These are phyloP conservation scores for Thymelicus lineola DNA, from an alignment of 2,888 invertebrate genomes.

Conservation along the genomic window DNA sequence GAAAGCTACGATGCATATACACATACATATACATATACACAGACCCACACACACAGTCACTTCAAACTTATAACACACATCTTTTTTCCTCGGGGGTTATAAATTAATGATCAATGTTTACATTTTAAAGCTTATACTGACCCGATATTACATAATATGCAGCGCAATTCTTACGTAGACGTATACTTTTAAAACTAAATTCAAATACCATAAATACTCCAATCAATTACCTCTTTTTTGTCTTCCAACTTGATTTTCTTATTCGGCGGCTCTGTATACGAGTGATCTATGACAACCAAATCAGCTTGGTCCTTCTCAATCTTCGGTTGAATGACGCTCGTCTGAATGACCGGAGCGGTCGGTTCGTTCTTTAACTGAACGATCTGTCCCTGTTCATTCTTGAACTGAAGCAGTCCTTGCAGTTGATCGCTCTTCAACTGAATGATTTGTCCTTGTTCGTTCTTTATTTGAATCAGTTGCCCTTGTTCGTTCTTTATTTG, in stretches of 20 bases:
- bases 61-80: too few species aligned
- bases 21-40: too few species aligned
- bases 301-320: conserved; percentile 65
- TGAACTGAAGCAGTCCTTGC: conserved; percentile 65
- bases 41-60: too few species aligned
- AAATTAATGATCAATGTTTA: too few species aligned
- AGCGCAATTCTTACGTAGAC: too few species aligned
- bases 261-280: conserved; percentile 71
- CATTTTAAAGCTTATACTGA: too few species aligned
- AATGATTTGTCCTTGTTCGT: conserved; percentile 78
- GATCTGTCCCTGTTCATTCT: conserved; percentile 68
- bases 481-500: conserved; percentile 80
- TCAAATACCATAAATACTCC: conserved; percentile 9
- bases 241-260: conserved; percentile 74
- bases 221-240: conserved; percentile 59
- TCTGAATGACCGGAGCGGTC: conserved; percentile 40
- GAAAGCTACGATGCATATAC: too few species aligned
- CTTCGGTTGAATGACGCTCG: conserved; percentile 49
- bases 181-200: neutral
- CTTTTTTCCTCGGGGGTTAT: too few species aligned
- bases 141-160: too few species aligned
- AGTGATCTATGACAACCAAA: conserved; percentile 65
- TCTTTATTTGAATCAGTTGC: conserved; percentile 78
- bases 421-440: conserved; percentile 73
- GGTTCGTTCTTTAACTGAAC: conserved; percentile 59